Percentiles rank a stretch among this genome's conserved stretches.
These are phyloP conservation scores for Neoascia interrupta DNA, from an alignment of 2,888 invertebrate genomes.

Conservation along the genomic window DNA sequence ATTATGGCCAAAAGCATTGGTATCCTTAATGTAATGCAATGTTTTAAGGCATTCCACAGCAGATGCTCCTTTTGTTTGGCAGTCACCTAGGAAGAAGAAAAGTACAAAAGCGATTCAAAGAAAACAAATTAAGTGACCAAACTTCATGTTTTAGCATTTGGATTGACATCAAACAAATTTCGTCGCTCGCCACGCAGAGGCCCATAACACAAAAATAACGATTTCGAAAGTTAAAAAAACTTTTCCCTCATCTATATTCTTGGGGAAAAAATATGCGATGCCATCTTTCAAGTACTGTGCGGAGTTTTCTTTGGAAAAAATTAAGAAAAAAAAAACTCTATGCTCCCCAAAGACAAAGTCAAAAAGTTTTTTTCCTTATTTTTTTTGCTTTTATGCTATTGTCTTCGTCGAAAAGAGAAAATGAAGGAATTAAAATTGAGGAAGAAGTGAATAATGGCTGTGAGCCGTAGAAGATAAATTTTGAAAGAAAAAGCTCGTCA, in stretches of 20 bases:
- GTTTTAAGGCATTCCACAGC: no score
- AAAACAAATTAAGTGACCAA: conserved; percentile 58
- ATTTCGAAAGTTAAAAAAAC: conserved; percentile 38
- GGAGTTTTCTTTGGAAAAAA: conserved; percentile 17
- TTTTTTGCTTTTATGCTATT: conserved; percentile 8
- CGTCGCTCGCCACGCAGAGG: neutral
- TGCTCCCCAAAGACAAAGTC: conserved; percentile 57
- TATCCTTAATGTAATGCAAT: no score
- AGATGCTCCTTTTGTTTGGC: no score
- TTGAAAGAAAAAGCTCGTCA: conserved; percentile 31
- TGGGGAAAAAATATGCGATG: conserved; percentile 7
- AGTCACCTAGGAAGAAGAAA: no score
- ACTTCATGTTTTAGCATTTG: conserved; percentile 55
- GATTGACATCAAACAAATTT: conserved; percentile 58
- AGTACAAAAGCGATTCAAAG: conserved; percentile 11
- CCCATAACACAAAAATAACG: conserved; percentile 27
- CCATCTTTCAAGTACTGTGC: conserved; percentile 32
- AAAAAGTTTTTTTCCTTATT: conserved; percentile 25
- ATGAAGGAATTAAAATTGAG: conserved; percentile 58
- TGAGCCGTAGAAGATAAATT: conserved; percentile 45
- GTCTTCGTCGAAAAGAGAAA: conserved; percentile 29
- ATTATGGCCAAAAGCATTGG: no score
- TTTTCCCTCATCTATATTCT: conserved; percentile 54
- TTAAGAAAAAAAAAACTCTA: conserved; percentile 34
- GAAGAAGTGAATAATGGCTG: conserved; percentile 57